Percentiles rank a stretch among this genome's conserved stretches.
Conservation (phyloP, 2,797 vertebrate genomes). For the Epinephelus awoara region DNA sequence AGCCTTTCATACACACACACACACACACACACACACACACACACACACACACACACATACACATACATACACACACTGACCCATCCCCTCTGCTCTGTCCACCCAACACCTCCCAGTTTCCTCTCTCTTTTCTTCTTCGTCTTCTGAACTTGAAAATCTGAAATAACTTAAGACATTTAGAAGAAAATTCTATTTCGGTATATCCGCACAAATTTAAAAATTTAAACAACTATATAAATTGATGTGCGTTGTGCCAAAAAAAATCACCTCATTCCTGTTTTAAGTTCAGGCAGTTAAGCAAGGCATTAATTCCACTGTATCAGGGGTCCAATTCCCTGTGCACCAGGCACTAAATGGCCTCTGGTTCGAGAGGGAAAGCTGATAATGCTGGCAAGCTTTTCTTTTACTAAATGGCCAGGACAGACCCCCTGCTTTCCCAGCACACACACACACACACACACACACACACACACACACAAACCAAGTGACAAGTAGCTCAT, state of each 20-base stretch:
- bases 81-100: slow-evolving; percentile 59
- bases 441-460: slow-evolving; percentile 15
- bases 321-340: slow-evolving; percentile 14
- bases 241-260: not conserved
- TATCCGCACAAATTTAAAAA: not conserved
- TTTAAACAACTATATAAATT: not conserved
- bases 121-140: slow-evolving; percentile 12
- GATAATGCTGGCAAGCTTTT: slow-evolving; percentile 67
- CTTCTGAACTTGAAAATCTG: not conserved
- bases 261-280: not conserved
- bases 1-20: slow-evolving; percentile 67
- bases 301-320: slow-evolving; percentile 9
- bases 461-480: slow-evolving; percentile 21
- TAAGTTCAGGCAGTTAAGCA: slow-evolving; percentile 10
- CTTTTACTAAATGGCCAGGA: slow-evolving; percentile 41
- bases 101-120: slow-evolving; percentile 25
- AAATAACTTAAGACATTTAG: not conserved
- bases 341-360: slow-evolving; percentile 18
- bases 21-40: slow-evolving; percentile 61
- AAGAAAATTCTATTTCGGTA: not conserved
- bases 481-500: slow-evolving; percentile 62
- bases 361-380: slow-evolving; percentile 39
- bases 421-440: slow-evolving; percentile 49
- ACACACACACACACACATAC: slow-evolving; percentile 49
- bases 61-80: slow-evolving; percentile 70